phyloP scores from a whole-genome alignment of 2,797 vertebrate genomes.

The Cirrhinus molitorella region DNA sequence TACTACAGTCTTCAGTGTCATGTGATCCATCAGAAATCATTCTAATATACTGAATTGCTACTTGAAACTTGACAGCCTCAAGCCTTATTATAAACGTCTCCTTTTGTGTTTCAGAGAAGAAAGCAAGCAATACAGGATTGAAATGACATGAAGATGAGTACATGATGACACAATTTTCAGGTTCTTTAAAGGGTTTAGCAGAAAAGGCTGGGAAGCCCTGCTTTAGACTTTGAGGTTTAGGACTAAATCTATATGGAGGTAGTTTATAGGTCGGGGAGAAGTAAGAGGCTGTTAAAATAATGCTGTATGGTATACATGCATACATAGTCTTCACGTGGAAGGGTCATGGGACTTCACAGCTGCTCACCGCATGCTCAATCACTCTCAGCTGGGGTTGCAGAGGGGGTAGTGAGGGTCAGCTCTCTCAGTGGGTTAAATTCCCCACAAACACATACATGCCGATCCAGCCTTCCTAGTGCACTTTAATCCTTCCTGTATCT shows the following conservation, averaged over 20 bases:
- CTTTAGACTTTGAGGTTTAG: neutral
- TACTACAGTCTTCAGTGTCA: neutral
- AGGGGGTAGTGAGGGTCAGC: conserved; percentile 4
- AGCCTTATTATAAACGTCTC: neutral
- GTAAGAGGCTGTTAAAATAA: neutral
- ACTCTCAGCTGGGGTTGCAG: conserved; percentile 23
- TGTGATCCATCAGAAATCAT: neutral
- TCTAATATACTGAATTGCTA: neutral
- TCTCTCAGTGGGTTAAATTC: conserved; percentile 16
- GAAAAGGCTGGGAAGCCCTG: neutral
- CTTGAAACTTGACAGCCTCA: neutral
- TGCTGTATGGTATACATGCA: neutral
- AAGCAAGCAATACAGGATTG: neutral
- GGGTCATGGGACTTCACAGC: conserved; percentile 36
- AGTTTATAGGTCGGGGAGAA: neutral
- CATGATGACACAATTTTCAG: neutral
- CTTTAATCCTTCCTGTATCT: conserved; percentile 51
- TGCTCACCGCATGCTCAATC: conserved; percentile 25
- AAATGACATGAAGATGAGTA: neutral
- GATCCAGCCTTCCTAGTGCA: conserved; percentile 5
- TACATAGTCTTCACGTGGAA: conserved; percentile 3
- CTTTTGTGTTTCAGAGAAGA: neutral
- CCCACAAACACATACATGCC: conserved; percentile 36
- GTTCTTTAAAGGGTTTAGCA: neutral
- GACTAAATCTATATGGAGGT: neutral